Percentiles rank a stretch among this genome's conserved stretches.
Evolutionary conservation across 2,113 vertebrate genomes (phyloP).

Genomic region (Dromas ardeola): DNA sequence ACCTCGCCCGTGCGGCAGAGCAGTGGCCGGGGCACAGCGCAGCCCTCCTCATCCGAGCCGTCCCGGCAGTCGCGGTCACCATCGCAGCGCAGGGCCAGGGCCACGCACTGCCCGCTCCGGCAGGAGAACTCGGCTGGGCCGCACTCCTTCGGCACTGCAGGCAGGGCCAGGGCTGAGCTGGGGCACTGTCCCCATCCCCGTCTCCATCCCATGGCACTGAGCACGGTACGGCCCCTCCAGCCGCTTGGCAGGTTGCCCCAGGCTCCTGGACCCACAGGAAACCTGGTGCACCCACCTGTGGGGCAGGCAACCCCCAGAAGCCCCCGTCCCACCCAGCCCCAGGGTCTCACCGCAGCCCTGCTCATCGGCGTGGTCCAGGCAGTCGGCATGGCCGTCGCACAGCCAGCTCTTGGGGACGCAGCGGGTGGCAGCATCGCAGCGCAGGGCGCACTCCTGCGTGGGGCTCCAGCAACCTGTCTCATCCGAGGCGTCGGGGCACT

Average conservation of each 20-base stretch:
- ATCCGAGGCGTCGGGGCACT: constrained; percentile 85
- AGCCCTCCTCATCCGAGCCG: constrained; percentile 83
- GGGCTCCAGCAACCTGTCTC: constrained; percentile 79
- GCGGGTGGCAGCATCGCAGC: constrained; percentile 74
- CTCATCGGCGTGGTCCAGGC: constrained; percentile 82
- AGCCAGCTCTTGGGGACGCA: constrained; percentile 84
- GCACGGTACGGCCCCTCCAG: neutral
- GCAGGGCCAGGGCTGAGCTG: neutral
- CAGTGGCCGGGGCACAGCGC: constrained; percentile 49
- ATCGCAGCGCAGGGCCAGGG: constrained; percentile 81
- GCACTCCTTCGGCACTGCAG: constrained; percentile 73
- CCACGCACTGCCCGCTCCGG: constrained; percentile 82
- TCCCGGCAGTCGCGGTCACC: constrained; percentile 86
- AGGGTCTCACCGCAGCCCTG: constrained; percentile 76
- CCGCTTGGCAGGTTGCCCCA: neutral
- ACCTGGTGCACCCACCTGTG: neutral
- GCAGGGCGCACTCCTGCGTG: constrained; percentile 75
- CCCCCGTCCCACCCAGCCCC: neutral
- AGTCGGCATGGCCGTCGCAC: constrained; percentile 87
- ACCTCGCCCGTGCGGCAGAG: constrained; percentile 71
- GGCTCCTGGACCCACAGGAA: neutral
- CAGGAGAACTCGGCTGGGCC: constrained; percentile 73
- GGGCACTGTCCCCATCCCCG: neutral
- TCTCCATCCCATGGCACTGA: neutral
- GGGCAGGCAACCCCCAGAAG: neutral